Evolutionary conservation across 2,797 vertebrate genomes (phyloP), one percentile per base, ranked within the genome.

Genomic region (Eospalax fontanierii): DNA sequence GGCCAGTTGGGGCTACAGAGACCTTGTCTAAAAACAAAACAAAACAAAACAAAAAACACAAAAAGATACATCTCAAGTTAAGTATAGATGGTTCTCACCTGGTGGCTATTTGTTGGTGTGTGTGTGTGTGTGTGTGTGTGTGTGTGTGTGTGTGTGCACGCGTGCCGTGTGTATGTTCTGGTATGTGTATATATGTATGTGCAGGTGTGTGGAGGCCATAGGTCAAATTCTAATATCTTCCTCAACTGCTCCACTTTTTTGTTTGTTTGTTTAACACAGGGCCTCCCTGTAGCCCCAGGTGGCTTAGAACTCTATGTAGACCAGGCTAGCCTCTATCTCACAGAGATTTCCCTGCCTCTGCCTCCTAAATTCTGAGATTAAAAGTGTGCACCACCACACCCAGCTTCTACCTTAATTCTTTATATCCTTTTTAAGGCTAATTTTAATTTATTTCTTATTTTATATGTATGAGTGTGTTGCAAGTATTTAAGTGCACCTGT

Each of bases 1-100:
- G 50, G 50, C 8, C 50, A 54, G 50, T 12, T 54, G 50, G 50
- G 50, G 50, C 50, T 54, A 54, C 50, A 54, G 50, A 54, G 50
- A 54, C 50, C 50, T 12, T 54, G 50, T 54, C 50, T 54, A 7
- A 54, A 54, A 54, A 54, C 46, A 90, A 93, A 90, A 61, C n/a
- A n/a, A 6, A 81, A 95, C n/a, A n/a, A 88, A 80, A 82, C 87
- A 38, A 71, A 46, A 86, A 50, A 50, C 40, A 40, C 3, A 92
- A 89, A 95, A 81, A 74, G 70, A 75, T 50, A 88, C 92, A 79
- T 89, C 84, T 82, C 63, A 79, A 86, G 71, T 93, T 65, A 38
- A 96, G 10, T 33, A 26, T 18, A 92, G n/a, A 73, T 24, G 26
- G 76, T 63, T 33, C 7, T 90, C 40, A 74, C 81, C 84, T 73